These are phyloP conservation scores for Platyscapa corneri DNA, from an alignment of 1,140 invertebrate genomes.

Conservation along the genomic window DNA sequence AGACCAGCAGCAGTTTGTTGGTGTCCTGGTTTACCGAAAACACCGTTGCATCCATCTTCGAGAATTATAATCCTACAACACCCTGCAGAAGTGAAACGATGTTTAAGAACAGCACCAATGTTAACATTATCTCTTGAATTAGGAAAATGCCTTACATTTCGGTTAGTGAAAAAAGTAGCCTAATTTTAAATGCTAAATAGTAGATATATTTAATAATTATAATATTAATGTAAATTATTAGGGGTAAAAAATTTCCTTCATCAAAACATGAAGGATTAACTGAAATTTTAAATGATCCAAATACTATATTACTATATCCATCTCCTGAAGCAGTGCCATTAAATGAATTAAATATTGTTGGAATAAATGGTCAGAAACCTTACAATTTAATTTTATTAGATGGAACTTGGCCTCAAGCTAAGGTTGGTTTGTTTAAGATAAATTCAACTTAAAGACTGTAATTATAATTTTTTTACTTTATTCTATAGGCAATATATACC, in stretches of 20 bases:
- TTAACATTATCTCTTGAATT: constrained; percentile 82
- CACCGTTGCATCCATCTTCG: constrained; percentile 80
- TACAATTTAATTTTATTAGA: constrained; percentile 92
- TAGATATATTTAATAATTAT: neutral
- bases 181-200: constrained; percentile 18
- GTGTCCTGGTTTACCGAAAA: constrained; percentile 86
- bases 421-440: constrained; percentile 66
- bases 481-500: constrained; percentile 81
- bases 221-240: constrained; percentile 71
- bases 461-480: constrained; percentile 24
- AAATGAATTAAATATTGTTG: constrained; percentile 73
- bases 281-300: constrained; percentile 80
- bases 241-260: constrained; percentile 89
- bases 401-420: constrained; percentile 96
- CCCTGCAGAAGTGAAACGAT: constrained; percentile 93
- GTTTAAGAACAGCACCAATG: constrained; percentile 92
- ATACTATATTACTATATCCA: constrained; percentile 89
- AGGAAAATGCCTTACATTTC: constrained; percentile 81
- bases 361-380: constrained; percentile 64
- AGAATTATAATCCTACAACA: constrained; percentile 91
- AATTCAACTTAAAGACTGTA: neutral
- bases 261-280: constrained; percentile 80
- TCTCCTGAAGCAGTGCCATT: constrained; percentile 81
- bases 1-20: constrained; percentile 91
- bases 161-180: constrained; percentile 54